These are phyloP conservation scores for Dicycla oo DNA, from an alignment of 2,888 invertebrate genomes.

Conservation along the genomic window DNA sequence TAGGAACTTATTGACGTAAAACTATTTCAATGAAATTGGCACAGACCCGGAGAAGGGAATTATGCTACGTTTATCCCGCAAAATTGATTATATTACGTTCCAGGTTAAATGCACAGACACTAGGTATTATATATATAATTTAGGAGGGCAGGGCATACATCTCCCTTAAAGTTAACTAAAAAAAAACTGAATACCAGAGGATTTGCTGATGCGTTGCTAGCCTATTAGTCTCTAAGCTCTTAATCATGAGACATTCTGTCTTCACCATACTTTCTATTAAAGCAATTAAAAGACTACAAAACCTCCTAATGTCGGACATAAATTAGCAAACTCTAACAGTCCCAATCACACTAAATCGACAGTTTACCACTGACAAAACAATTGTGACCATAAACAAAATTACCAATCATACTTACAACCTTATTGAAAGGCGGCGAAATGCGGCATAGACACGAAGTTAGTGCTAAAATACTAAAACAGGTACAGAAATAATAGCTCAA, in stretches of 20 bases:
- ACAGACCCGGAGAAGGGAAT: neutral
- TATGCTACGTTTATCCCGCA: neutral
- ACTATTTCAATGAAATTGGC: neutral
- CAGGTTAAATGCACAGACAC: too few relatives aligned
- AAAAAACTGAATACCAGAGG: too few relatives aligned
- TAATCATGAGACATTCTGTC: neutral
- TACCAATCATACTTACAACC: constrained; percentile 8
- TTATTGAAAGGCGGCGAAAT: constrained; percentile 4
- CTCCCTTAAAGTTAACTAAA: too few relatives aligned
- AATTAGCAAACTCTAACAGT: neutral
- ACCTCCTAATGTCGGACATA: neutral
- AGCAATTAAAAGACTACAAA: neutral
- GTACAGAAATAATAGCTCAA: constrained; percentile 10
- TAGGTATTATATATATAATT: too few relatives aligned
- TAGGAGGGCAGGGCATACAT: too few relatives aligned
- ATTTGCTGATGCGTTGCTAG: neutral
- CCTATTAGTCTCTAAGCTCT: neutral
- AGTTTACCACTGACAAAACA: neutral
- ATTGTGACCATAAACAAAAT: constrained; percentile 18
- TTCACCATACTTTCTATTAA: neutral
- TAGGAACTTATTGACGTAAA: too few relatives aligned
- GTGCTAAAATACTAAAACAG: constrained; percentile 21
- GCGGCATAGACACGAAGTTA: constrained; percentile 13
- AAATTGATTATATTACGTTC: too few relatives aligned
- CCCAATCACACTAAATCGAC: neutral